Evolutionary conservation across 2,888 invertebrate genomes (phyloP), one percentile per base, ranked within the genome.

Genomic region (Patella depressa): DNA sequence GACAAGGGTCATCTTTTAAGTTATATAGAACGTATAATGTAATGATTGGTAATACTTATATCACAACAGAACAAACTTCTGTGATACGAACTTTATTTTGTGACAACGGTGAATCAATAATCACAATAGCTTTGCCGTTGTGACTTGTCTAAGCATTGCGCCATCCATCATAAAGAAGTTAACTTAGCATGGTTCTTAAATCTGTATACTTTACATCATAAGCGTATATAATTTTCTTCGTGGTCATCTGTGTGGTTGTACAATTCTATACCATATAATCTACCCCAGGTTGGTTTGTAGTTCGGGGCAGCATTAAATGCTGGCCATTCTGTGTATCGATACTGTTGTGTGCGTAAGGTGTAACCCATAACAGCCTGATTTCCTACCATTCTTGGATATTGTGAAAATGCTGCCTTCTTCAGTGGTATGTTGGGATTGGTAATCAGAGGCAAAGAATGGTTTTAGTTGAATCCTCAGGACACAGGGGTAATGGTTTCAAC

Each of bases 291-390:
- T 1, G 83, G 80, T 34, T 79, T 76, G 73, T 80, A 84, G 3
- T 53, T 70, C 2, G 79, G 79, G 2, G 65, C 57, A 17, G 34
- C 69, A 19, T 76, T 55, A 65, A 82, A 86, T 19, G 73, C 53
- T 11, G 80, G 80, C 85, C 85, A 87, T 72, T 86, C 86, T 14
- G 86, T 86, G 73, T 86, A 86, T n/a, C 86, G 74, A 73, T 77
- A 85, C n/a, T 75, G 76, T 53, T 84, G 81, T 45, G 85, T 86
- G 2, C 34, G 34, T 3, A 34, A 2, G 2, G 34, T 34, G 3
- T 34, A 34, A 34, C 34, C 34, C 34, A 34, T 80, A 78, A 74
- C 86, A 86, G 9, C 86, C 87, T 84, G 84, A 83, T 54, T 79
- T 45, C 15, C 54, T 57, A 5, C 12, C 24, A 14, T 12, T 45